Evolutionary conservation across 2,888 invertebrate species (phyloP).

Genomic region (Drosophila macrothrix): DNA sequence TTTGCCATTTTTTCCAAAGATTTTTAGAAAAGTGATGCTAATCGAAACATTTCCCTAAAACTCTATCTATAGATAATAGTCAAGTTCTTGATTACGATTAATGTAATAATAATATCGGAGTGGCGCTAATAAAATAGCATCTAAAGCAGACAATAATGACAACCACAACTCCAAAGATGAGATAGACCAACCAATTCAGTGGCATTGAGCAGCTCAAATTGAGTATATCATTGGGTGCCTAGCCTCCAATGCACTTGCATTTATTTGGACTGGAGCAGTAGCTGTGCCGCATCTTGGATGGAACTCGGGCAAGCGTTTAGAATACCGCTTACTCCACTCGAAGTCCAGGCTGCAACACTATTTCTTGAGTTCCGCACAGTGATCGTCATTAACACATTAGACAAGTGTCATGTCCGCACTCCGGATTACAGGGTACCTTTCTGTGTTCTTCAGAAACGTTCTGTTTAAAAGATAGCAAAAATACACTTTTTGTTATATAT

Average conservation of each 20-base stretch:
- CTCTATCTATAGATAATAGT: not conserved
- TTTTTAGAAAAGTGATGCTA: slow-evolving; percentile 3
- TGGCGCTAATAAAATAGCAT: not conserved
- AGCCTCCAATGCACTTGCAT: too few species aligned
- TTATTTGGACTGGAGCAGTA: too few species aligned
- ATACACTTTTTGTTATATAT: too few species aligned
- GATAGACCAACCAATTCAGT: slow-evolving; percentile 22
- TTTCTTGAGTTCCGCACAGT: not conserved
- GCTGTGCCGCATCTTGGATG: too few species aligned
- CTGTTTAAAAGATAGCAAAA: not conserved
- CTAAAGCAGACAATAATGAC: too few species aligned
- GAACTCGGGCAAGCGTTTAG: too few species aligned
- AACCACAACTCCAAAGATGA: slow-evolving; percentile 1
- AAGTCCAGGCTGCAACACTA: not conserved
- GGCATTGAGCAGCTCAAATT: slow-evolving; percentile 17
- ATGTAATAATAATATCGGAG: not conserved
- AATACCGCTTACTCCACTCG: too few species aligned
- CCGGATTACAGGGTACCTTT: too few species aligned
- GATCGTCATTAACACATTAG: not conserved
- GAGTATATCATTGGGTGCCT: not conserved
- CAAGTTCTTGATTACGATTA: not conserved
- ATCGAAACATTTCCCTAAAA: not conserved
- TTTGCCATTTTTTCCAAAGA: not conserved
- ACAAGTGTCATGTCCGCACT: too few species aligned
- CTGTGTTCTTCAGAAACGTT: too few species aligned